Percentiles rank a stretch among this genome's conserved stretches.
Conservation (phyloP, 2,888 invertebrate genomes). For the Empis stercorea region DNA sequence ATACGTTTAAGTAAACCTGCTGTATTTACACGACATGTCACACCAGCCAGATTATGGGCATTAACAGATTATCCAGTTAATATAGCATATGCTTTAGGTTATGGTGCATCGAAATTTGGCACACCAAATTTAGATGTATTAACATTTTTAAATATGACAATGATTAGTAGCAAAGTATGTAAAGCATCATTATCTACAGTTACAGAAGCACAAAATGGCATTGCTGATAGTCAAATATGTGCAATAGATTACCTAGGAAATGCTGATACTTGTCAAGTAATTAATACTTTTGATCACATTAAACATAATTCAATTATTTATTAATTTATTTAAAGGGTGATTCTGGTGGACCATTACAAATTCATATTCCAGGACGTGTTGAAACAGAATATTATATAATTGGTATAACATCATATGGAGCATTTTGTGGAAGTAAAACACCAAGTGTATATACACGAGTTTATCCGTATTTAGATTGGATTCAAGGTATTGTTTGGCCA, state of each 20-base stretch:
- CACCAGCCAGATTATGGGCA: slow-evolving; percentile 42
- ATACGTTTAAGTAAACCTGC: slow-evolving; percentile 33
- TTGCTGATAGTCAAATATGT: slow-evolving; percentile 12
- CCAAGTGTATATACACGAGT: slow-evolving; percentile 32
- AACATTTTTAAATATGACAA: slow-evolving; percentile 6
- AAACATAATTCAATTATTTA: too few relatives aligned
- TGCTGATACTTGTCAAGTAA: neutral
- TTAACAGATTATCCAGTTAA: slow-evolving; percentile 19
- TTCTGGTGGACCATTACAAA: slow-evolving; percentile 31
- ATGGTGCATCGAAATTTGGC: slow-evolving; percentile 37
- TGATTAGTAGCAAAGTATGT: slow-evolving; percentile 8
- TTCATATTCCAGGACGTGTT: slow-evolving; percentile 22
- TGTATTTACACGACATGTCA: slow-evolving; percentile 6
- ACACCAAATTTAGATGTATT: slow-evolving; percentile 8
- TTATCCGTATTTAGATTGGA: slow-evolving; percentile 30
- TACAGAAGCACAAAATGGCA: slow-evolving; percentile 4
- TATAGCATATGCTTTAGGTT: slow-evolving; percentile 41
- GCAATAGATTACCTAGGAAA: slow-evolving; percentile 7
- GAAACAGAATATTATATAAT: slow-evolving; percentile 21
- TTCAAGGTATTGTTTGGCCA: slow-evolving; percentile 18
- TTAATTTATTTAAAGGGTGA: slow-evolving; percentile 29
- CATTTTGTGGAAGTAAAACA: slow-evolving; percentile 25
- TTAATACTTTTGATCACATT: too few relatives aligned
- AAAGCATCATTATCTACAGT: slow-evolving; percentile 1
- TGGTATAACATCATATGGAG: slow-evolving; percentile 33